Conservation (phyloP, 2,888 invertebrate genomes). For the Lasius platythorax region DNA sequence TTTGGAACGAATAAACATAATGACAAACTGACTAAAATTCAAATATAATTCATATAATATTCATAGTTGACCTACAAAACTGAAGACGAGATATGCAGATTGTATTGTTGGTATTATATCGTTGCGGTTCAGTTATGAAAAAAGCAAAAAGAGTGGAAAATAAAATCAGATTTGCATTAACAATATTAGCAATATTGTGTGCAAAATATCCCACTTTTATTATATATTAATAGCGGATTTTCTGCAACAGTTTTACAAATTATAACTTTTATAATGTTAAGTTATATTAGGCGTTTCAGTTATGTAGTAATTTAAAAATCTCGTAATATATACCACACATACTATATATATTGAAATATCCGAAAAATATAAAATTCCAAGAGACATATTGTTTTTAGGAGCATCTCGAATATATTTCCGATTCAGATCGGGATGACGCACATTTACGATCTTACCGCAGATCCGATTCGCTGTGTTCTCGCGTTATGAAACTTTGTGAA, state of each 20-base stretch:
- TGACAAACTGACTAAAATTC: not conserved
- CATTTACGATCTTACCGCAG: not conserved
- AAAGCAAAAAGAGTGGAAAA: not conserved
- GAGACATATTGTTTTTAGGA: not conserved
- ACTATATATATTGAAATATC: not conserved
- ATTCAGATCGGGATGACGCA: not conserved
- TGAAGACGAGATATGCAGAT: not conserved
- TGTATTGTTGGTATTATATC: not conserved
- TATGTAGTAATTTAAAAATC: not conserved
- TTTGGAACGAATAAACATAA: not conserved
- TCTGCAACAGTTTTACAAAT: not conserved
- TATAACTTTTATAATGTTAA: conserved; percentile 1
- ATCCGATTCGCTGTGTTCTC: not conserved
- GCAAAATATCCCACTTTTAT: not conserved
- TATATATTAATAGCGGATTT: not conserved
- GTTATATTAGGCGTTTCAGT: not conserved
- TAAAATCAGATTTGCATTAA: not conserved
- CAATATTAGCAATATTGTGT: not conserved
- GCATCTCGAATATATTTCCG: not conserved
- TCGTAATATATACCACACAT: not conserved
- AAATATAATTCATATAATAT: not conserved
- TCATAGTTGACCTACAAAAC: not conserved
- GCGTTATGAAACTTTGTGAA: not conserved
- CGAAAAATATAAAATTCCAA: not conserved
- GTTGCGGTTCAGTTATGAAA: not conserved